These are phyloP conservation scores for Psylliodes chrysocephalus DNA, from an alignment of 2,888 invertebrate genomes.

Conservation along the genomic window DNA sequence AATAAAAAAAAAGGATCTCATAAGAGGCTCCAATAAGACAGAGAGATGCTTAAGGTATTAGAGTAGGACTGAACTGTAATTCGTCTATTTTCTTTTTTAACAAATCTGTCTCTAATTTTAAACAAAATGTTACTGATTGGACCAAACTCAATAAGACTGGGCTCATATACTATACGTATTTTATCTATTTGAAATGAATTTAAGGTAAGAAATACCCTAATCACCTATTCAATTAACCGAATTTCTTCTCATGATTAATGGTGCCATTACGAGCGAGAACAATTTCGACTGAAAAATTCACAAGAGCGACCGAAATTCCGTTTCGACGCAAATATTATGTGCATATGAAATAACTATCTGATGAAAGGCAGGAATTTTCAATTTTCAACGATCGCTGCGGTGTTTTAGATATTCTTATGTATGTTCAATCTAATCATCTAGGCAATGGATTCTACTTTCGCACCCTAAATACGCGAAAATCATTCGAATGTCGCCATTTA, in stretches of 20 bases:
- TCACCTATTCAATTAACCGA: conserved; percentile 15
- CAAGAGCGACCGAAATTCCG: conserved; percentile 43
- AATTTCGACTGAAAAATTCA: conserved; percentile 15
- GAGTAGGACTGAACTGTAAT: too few relatives aligned
- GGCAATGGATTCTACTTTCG: conserved; percentile 39
- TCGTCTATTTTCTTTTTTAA: too few relatives aligned
- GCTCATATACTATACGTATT: too few relatives aligned
- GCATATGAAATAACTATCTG: conserved; percentile 52
- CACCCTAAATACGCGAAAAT: conserved; percentile 28
- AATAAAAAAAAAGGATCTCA: too few relatives aligned
- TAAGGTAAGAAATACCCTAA: neutral
- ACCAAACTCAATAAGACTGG: too few relatives aligned
- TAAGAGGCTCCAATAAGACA: too few relatives aligned
- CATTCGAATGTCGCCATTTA: conserved; percentile 36
- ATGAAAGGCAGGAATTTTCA: conserved; percentile 49
- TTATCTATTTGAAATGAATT: too few relatives aligned
- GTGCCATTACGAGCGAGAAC: conserved; percentile 6
- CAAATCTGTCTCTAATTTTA: too few relatives aligned
- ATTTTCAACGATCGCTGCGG: conserved; percentile 45
- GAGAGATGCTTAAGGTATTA: too few relatives aligned
- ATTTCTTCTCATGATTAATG: conserved; percentile 16
- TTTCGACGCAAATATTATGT: conserved; percentile 51
- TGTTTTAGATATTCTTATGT: conserved; percentile 44
- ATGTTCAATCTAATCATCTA: conserved; percentile 41
- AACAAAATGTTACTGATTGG: too few relatives aligned